phyloP scores from a whole-genome alignment of 2,113 vertebrate species.

The Columba janthina region DNA sequence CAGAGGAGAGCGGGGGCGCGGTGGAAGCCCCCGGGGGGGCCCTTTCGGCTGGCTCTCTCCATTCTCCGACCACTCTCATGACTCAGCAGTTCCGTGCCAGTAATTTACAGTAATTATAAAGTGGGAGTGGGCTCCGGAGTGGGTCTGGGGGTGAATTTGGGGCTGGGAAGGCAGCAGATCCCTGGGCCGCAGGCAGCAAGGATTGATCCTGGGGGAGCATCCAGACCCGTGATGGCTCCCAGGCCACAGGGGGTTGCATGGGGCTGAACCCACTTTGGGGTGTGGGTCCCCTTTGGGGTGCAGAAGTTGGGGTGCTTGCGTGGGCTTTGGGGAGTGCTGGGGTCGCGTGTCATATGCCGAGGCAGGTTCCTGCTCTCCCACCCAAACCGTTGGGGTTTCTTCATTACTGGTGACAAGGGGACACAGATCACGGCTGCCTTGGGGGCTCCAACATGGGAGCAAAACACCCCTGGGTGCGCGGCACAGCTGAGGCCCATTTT shows the following conservation, averaged over 20 bases:
- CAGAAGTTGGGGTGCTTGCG: rapidly evolving
- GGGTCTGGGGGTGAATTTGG: not conserved
- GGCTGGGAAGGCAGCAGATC: not conserved
- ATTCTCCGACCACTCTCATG: not conserved
- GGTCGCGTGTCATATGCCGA: rapidly evolving
- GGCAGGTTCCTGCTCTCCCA: not conserved
- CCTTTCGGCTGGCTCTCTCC: not conserved
- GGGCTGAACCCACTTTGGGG: not conserved
- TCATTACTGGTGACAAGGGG: rapidly evolving
- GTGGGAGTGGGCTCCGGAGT: not conserved
- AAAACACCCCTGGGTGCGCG: rapidly evolving
- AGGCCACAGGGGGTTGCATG: rapidly evolving
- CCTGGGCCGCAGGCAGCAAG: rapidly evolving
- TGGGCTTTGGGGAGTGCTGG: rapidly evolving
- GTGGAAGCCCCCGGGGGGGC: not conserved
- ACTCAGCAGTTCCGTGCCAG: constrained; percentile 32
- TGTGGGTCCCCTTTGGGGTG: rapidly evolving
- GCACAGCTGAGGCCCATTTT: not conserved
- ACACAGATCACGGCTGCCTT: rapidly evolving
- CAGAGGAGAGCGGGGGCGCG: not conserved
- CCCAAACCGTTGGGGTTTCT: rapidly evolving
- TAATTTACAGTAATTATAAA: not conserved
- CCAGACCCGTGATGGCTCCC: rapidly evolving
- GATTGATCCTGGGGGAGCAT: not conserved
- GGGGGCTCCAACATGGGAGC: rapidly evolving